phyloP scores from a whole-genome alignment of 2,113 vertebrate genomes.

The Alexandromys fortis region DNA sequence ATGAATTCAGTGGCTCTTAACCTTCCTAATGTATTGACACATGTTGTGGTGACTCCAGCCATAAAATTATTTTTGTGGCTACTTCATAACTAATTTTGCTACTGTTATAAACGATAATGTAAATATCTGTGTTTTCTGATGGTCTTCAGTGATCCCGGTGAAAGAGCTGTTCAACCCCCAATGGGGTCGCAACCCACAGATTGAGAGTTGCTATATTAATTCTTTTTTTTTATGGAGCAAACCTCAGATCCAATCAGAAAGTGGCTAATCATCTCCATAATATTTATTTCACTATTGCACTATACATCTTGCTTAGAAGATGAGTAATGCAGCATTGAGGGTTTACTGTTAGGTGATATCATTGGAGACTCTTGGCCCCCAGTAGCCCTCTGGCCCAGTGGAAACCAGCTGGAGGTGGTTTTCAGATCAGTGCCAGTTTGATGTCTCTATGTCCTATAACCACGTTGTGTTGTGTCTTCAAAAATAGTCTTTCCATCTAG shows the following conservation, averaged over 20 bases:
- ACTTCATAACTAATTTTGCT: neutral
- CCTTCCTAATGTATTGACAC: neutral
- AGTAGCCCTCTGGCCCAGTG: no score
- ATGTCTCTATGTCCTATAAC: no score
- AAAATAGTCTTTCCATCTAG: no score
- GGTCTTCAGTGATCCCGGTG: neutral
- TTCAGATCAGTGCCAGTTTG: no score
- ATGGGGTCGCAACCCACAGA: neutral
- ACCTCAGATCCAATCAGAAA: neutral
- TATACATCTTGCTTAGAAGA: no score
- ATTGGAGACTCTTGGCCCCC: no score
- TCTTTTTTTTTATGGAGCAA: neutral
- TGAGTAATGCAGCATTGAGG: no score
- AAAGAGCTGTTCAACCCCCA: neutral
- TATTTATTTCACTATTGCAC: no score
- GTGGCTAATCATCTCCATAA: neutral
- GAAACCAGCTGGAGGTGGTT: no score
- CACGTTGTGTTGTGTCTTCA: no score
- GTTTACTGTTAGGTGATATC: no score
- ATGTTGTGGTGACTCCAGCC: neutral
- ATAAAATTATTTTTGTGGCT: neutral
- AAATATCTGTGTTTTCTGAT: neutral
- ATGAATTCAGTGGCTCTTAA: neutral
- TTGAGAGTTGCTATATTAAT: neutral
- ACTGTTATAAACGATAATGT: neutral